Evolutionary conservation across 2,888 invertebrate genomes (phyloP).

Genomic region (Nemotelus pantherinus): DNA sequence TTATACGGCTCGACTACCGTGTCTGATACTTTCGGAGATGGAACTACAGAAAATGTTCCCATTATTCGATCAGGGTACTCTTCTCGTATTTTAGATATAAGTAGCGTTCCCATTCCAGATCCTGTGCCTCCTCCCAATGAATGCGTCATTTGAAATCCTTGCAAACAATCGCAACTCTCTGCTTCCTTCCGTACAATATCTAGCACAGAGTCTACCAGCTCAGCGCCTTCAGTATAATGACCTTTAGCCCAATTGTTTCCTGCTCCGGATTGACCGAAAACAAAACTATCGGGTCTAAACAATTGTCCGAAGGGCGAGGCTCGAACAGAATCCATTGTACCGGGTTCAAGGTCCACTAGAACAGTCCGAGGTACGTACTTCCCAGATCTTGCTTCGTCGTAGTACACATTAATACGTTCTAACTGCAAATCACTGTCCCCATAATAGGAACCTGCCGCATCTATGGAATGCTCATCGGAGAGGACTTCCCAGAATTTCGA

Average conservation of each 20-base stretch:
- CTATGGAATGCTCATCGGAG: conserved; percentile 94
- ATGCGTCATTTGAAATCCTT: conserved; percentile 84
- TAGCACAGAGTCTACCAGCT: conserved; percentile 84
- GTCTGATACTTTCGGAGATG: conserved; percentile 80
- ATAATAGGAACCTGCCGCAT: conserved; percentile 89
- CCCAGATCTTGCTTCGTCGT: conserved; percentile 92
- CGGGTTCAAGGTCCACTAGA: conserved; percentile 94
- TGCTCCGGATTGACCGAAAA: conserved; percentile 88
- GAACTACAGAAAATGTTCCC: conserved; percentile 85
- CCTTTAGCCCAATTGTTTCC: conserved; percentile 92
- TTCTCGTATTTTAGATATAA: conserved; percentile 88
- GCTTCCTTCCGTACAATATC: conserved; percentile 87
- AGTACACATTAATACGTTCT: conserved; percentile 95
- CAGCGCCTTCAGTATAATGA: conserved; percentile 93
- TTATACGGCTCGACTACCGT: conserved; percentile 84
- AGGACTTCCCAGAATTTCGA: conserved; percentile 98
- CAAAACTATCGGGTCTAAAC: conserved; percentile 95
- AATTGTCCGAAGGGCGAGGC: conserved; percentile 94
- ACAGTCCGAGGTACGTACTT: conserved; percentile 96
- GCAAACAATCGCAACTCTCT: conserved; percentile 90
- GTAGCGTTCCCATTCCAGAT: conserved; percentile 86
- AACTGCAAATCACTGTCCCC: conserved; percentile 92
- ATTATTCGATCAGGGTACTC: conserved; percentile 89
- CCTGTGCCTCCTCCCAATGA: conserved; percentile 91
- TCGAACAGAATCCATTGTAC: conserved; percentile 97